Percentiles rank a stretch among this genome's conserved stretches.
Conservation (phyloP, 2,797 vertebrate genomes). For the Columba guinea region DNA sequence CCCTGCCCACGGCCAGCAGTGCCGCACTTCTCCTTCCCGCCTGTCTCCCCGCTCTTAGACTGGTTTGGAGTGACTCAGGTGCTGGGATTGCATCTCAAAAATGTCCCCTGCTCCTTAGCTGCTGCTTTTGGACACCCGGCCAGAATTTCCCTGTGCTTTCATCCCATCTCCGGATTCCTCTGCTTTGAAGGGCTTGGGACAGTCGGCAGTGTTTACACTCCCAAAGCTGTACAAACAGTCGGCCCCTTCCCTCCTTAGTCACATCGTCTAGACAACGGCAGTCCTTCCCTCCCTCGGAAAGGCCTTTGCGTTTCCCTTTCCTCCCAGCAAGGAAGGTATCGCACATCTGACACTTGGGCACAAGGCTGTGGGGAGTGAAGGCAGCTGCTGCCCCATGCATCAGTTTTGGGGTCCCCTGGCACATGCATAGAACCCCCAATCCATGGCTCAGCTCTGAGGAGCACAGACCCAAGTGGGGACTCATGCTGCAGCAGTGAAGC, state of each 20-base stretch:
- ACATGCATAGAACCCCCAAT: not conserved
- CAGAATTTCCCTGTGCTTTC: constrained; percentile 36
- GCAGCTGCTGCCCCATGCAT: not conserved
- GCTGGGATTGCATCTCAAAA: not conserved
- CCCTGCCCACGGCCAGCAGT: fast-evolving
- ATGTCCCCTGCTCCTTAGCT: not conserved
- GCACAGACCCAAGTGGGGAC: fast-evolving
- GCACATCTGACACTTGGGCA: not conserved
- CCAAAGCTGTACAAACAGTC: constrained; percentile 56
- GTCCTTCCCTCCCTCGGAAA: not conserved
- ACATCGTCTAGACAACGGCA: constrained; percentile 42
- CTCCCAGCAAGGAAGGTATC: not conserved
- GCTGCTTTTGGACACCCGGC: not conserved
- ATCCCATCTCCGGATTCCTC: constrained; percentile 3
- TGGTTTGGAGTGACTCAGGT: not conserved
- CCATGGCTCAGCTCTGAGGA: not conserved
- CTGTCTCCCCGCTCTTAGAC: fast-evolving
- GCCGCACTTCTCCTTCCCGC: not conserved
- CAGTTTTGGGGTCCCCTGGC: fast-evolving
- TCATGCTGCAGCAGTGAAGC: not conserved
- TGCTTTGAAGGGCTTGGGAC: constrained; percentile 38
- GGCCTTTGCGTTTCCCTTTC: constrained; percentile 14
- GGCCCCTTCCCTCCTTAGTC: constrained; percentile 47
- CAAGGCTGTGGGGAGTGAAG: not conserved
- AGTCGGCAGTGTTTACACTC: constrained; percentile 34